Percentiles rank a stretch among this genome's conserved stretches.
These are phyloP conservation scores for Macropus fuliginosus DNA, from an alignment of 2,797 vertebrate genomes.

Conservation along the genomic window DNA sequence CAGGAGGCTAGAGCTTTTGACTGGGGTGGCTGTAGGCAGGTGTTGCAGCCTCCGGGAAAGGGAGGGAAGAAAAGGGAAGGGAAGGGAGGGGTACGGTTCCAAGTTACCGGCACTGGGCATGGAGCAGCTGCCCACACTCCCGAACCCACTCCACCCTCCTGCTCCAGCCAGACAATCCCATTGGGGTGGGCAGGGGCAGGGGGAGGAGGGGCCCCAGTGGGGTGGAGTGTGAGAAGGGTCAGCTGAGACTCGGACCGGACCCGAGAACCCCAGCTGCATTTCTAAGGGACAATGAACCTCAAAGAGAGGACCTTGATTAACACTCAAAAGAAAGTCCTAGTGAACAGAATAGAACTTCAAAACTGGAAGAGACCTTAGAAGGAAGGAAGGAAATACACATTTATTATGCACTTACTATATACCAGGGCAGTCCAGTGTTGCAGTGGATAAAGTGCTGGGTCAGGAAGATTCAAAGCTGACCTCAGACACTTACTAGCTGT, in stretches of 20 bases:
- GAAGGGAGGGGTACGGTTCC: not conserved
- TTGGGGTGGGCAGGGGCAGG: not conserved
- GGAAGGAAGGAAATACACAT: not conserved
- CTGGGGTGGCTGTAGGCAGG: not conserved
- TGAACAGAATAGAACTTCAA: not conserved
- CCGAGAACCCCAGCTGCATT: not conserved
- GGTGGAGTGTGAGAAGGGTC: not conserved
- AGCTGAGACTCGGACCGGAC: not conserved
- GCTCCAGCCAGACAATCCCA: not conserved
- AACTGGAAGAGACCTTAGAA: not conserved
- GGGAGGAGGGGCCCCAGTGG: not conserved
- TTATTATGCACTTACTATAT: not conserved
- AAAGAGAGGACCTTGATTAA: not conserved
- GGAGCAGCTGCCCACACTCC: not conserved
- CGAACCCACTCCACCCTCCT: accelerated
- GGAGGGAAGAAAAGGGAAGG: not conserved
- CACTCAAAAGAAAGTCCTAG: not conserved
- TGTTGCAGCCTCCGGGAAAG: constrained; percentile 1
- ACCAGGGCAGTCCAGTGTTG: not conserved
- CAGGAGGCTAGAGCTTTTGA: constrained; percentile 4
- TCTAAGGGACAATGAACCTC: not conserved
- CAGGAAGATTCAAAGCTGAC: not conserved
- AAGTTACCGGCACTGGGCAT: not conserved
- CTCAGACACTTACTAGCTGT: not conserved
- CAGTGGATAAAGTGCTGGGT: not conserved